phyloP scores from a whole-genome alignment of 2,888 invertebrate species.

The Lysandra bellargus region DNA sequence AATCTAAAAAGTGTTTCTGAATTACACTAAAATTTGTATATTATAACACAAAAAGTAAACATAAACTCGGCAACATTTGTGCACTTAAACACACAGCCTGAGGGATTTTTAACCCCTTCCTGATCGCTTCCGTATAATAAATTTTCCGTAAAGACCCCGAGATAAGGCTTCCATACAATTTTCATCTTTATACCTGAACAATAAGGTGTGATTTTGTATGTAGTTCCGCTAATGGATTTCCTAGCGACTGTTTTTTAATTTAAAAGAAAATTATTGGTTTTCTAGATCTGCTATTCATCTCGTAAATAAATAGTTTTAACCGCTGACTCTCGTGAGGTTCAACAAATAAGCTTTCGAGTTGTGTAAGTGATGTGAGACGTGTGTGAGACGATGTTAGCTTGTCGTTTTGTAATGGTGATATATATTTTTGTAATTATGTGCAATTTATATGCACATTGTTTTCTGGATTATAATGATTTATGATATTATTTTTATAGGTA shows the following conservation, averaged over 20 bases:
- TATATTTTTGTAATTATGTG: not conserved
- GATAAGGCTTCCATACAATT: not conserved
- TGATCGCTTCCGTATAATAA: constrained; percentile 63
- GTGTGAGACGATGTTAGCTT: not conserved
- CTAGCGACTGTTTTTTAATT: constrained; percentile 39
- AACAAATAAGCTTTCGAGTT: not conserved
- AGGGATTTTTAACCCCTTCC: constrained; percentile 34
- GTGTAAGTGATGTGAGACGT: not conserved
- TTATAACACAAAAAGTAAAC: not conserved
- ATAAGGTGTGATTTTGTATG: not conserved
- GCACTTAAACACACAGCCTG: constrained; percentile 7
- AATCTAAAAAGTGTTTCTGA: too few species aligned
- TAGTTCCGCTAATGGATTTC: constrained; percentile 38
- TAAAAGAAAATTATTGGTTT: constrained; percentile 32
- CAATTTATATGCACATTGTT: too few species aligned
- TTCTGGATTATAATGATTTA: too few species aligned
- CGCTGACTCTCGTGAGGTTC: not conserved
- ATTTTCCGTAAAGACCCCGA: constrained; percentile 49
- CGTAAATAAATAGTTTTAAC: constrained; percentile 14
- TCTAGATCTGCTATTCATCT: constrained; percentile 18
- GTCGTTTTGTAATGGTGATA: not conserved
- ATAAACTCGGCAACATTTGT: not conserved
- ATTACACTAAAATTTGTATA: not conserved
- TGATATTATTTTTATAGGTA: too few species aligned
- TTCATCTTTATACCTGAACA: not conserved